phyloP scores from a whole-genome alignment of 2,797 vertebrate genomes.

The Spondyliosoma cantharus region DNA sequence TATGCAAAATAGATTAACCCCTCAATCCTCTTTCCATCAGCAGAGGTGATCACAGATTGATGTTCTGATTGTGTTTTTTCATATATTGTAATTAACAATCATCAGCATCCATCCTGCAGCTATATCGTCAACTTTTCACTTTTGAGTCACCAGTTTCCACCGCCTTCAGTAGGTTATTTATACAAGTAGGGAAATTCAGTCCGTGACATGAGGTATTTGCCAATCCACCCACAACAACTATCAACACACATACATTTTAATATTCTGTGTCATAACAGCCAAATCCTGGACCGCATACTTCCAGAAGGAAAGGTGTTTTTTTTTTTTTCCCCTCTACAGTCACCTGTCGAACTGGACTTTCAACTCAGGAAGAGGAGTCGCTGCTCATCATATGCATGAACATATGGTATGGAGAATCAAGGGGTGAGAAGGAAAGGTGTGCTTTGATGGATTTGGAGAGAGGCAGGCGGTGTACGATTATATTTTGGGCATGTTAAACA shows the following conservation, averaged over 20 bases:
- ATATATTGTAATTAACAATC: background rate
- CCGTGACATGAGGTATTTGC: constrained; percentile 43
- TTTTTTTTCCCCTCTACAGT: background rate
- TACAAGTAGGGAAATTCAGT: constrained; percentile 43
- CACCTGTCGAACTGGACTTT: constrained; percentile 40
- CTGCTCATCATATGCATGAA: constrained; percentile 46
- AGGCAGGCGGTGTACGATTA: constrained; percentile 41
- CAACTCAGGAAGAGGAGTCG: constrained; percentile 31
- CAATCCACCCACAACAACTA: constrained; percentile 58
- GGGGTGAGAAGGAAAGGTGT: constrained; percentile 11
- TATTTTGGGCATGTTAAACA: constrained; percentile 59
- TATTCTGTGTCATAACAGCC: constrained; percentile 33
- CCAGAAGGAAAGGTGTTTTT: background rate
- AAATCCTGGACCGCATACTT: constrained; percentile 24
- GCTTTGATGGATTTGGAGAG: constrained; percentile 58
- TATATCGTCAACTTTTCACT: constrained; percentile 37
- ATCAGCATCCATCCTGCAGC: background rate
- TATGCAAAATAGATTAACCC: constrained; percentile 15
- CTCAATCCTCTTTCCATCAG: background rate
- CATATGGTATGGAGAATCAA: constrained; percentile 46
- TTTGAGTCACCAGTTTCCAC: constrained; percentile 38
- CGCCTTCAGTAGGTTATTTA: constrained; percentile 55
- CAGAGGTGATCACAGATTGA: background rate
- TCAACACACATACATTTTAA: constrained; percentile 25
- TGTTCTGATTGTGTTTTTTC: background rate